Base-by-base conservation (phyloP, 2,113 vertebrate genomes). In the Colossoma macropomum region DNA sequence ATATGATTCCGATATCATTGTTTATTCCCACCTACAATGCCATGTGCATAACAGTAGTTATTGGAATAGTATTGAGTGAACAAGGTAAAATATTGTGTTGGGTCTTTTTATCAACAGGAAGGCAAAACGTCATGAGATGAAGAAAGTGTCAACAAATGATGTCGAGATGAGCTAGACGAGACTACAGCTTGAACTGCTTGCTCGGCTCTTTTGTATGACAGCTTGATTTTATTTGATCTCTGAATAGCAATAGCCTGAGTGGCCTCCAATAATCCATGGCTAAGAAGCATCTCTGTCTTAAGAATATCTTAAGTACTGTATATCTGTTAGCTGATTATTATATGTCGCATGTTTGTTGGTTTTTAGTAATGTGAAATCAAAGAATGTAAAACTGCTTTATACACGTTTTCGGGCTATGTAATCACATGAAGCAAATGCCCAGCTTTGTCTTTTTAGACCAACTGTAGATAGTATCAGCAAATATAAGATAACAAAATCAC, bases 71-170 rank as follows among this genome's bases (percentile, higher is more conserved):
- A 65, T 65, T 27, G 3, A 68, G 12, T 34, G 28, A 30, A 68
- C 27, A 21, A 0, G 69, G 0, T 70, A 68, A 34, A 19, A 1
- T 10, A 3, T 5, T 38, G 6, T 52, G 3, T 52, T 52, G 1
- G 19, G 65, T 54, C 0, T 63, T 75, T 65, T 28, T 25, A 84
- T 78, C 28, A 66, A 60, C 77, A 86, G 85, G 71, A 84, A 86
- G 52, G 3, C 10, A 2, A 75, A 85, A 70, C 38, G 28, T 1
- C 2, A 16, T 0, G 41, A 52, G 25, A 65, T 59, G 75, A 84
- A 82, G 79, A 80, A 63, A n/a, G 84, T 88, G 45, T 79, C 84
- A 4, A 84, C 84, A 9, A 71, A 12, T 25, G 87, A 88, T 13
- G 60, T 86, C 8, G 87, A 88, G 80, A 34, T 86, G 69, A 86